Evolutionary conservation across 1,140 invertebrate species (phyloP), one percentile per base, ranked within the genome.

Genomic region (Aphaenogaster rudis): DNA sequence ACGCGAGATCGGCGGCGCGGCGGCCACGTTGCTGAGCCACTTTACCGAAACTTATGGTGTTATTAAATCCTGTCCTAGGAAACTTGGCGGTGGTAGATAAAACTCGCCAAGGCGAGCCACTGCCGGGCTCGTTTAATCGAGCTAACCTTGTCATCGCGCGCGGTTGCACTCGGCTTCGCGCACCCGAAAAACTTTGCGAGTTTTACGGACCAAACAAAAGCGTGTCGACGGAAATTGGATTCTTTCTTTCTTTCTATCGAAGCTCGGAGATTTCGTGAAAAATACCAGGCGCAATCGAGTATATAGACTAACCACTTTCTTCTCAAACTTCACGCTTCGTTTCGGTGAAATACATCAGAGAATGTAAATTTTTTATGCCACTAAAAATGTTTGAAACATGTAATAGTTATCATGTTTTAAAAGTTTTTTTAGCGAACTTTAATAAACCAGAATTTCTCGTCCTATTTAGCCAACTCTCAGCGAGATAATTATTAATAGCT

Each of bases 41-140:
- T 86, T 69, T 82, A 82, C 52, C 54, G 64, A 80, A 86, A 69
- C 85, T 86, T 80, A 80, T 48, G 71, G 36, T 63, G 21, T 88
- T 72, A 88, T 86, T 86, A 81, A 88, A 88, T 74, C 77, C 50
- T 61, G 63, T 69, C 21, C 61, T n/a, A 54, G 74, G 42, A 86
- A 86, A 77, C 84, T 86, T 78, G 76, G 39, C 48, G 36, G 36
- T 45, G 45, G 63, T 80, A 86, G 84, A 86, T 86, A 86, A 86
- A 77, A 86, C 63, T 67, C 84, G 36, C 59, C 59, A 79, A 61
- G 69, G 45, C 52, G 33, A 86, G 52, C 77, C 52, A 33, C 64
- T 81, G 39, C 42, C 15, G 52, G 33, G 54, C 42, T 76, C 69
- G 69, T 84, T 84, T 84, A 84, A 84, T 84, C 76, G 84, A 15